Conservation (phyloP, 1,140 invertebrate genomes). For the Neotoxoptera formosana region DNA sequence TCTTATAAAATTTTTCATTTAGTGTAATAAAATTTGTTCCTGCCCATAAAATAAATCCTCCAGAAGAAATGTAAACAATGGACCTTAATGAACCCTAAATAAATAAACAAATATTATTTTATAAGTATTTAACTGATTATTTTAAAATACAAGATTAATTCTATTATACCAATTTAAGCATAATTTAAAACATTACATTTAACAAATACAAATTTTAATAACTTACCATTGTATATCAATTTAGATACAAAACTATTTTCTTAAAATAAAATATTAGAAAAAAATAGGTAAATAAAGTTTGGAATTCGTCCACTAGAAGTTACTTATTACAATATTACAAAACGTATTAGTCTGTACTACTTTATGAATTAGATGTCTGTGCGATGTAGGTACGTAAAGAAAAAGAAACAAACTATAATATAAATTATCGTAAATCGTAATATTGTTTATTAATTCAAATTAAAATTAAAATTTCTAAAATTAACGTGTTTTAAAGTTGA, state of each 20-base stretch:
- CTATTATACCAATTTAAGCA: not conserved
- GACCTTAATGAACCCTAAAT: constrained; percentile 70
- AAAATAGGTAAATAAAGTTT: not conserved
- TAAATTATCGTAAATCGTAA: not conserved
- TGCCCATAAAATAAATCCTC: constrained; percentile 70
- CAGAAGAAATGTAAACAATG: constrained; percentile 66
- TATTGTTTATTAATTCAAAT: not conserved
- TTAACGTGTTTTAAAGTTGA: not conserved
- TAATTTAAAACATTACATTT: not conserved
- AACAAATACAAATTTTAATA: not conserved
- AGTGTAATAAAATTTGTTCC: constrained; percentile 73
- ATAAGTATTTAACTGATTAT: not conserved
- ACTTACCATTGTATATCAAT: not conserved
- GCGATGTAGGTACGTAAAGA: too few species aligned
- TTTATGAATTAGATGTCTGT: not conserved
- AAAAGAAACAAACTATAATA: not conserved
- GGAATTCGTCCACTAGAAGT: not conserved
- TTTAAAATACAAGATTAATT: not conserved
- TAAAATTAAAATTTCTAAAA: not conserved
- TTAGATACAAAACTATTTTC: not conserved
- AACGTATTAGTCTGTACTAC: not conserved
- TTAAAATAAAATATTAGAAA: not conserved
- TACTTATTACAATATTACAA: not conserved
- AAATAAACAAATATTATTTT: constrained; percentile 43
- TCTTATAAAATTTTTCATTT: constrained; percentile 80